Evolutionary conservation across 2,888 invertebrate genomes (phyloP), one percentile per base, ranked within the genome.

Genomic region (Altica lythri): DNA sequence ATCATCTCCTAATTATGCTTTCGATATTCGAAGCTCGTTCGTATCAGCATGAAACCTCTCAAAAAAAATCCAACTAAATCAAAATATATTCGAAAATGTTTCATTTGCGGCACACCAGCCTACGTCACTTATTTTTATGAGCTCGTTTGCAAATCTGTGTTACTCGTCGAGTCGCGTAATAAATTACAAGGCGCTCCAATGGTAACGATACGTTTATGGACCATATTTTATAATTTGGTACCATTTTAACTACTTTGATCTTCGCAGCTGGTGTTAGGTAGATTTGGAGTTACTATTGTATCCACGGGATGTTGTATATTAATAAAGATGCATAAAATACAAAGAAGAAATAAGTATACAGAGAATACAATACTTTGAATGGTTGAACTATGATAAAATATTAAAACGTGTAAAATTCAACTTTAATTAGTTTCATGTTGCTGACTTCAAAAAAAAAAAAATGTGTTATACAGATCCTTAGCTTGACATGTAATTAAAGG

Each of bases 211-310:
- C 34, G 48, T 57, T 57, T 57, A 54, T 54, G 34, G 48, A 44
- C 46, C 27, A 54, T 54, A 57, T 57, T 57, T 57, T 44, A 57
- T 25, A 40, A 30, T 52, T 45, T 44, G 37, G 29, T 49, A 57
- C 48, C 50, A 47, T 52, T 54, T 34, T 44, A 53, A 44, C 44
- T 53, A 51, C 42, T 47, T 35, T 35, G 27, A n/a, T 42, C 22
- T 22, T 4, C 27, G 14, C 27, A 14, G 27, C 22, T 38, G 35
- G 29, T 25, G 42, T 25, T n/a, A n/a, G n/a, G n/a, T n/a, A n/a
- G n/a, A n/a, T n/a, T n/a, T n/a, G n/a, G n/a, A n/a, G n/a, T n/a
- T n/a, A n/a, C n/a, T n/a, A n/a, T n/a, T n/a, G n/a, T n/a, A n/a
- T n/a, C n/a, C n/a, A n/a, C n/a, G n/a, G n/a, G n/a, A n/a, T n/a